Conservation (phyloP, 2,888 invertebrate species). For the Leptura quadrifasciata region DNA sequence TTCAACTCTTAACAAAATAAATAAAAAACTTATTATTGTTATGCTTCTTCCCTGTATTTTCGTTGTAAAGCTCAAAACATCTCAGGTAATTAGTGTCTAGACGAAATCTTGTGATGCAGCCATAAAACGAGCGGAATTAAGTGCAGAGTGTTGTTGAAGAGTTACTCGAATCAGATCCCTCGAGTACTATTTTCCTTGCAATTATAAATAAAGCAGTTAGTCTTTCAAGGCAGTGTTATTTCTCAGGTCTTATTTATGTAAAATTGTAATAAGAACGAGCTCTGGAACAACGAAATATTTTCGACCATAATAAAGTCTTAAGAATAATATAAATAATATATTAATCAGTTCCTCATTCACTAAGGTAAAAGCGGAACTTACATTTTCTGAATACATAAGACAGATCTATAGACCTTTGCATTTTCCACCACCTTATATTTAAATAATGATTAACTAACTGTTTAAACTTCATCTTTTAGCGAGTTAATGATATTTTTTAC, state of each 20-base stretch:
- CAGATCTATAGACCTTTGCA: no score
- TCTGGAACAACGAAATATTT: neutral
- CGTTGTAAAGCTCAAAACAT: neutral
- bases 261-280: neutral
- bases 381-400: no score
- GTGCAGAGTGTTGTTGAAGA: slow-evolving; percentile 1
- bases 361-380: no score
- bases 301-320: neutral
- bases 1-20: neutral
- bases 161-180: slow-evolving; percentile 1
- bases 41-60: neutral
- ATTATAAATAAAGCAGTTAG: slow-evolving; percentile 2
- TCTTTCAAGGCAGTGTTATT: neutral
- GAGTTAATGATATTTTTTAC: no score
- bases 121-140: neutral
- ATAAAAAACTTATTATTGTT: neutral
- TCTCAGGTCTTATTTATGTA: neutral
- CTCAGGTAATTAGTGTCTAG: neutral
- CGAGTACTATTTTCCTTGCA: neutral
- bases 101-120: slow-evolving; percentile 2
- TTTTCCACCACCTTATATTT: no score
- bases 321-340: no score
- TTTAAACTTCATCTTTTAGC: no score
- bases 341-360: no score
- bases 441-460: no score